phyloP scores from a whole-genome alignment of 2,113 vertebrate species.

The Euleptes europaea region DNA sequence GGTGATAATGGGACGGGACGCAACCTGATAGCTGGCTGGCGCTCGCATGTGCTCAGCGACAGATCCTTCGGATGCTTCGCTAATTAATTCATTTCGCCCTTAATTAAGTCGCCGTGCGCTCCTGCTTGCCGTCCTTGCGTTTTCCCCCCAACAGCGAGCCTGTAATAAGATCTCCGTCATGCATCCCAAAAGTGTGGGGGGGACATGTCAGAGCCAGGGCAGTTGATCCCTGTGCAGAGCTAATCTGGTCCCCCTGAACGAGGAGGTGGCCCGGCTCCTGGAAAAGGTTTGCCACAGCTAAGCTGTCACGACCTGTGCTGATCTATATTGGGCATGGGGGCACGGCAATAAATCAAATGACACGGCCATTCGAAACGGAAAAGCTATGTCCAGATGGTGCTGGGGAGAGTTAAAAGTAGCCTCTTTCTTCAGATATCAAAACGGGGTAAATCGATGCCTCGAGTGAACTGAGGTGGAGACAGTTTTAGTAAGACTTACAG shows the following conservation, averaged over 20 bases:
- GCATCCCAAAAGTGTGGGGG: conserved; percentile 40
- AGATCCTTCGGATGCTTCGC: conserved; percentile 48
- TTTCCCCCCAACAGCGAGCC: conserved; percentile 21
- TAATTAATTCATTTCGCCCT: conserved; percentile 61
- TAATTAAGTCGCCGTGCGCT: conserved; percentile 36
- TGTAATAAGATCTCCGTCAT: conserved; percentile 58
- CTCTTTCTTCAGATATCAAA: conserved; percentile 51
- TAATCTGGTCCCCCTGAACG: conserved; percentile 63
- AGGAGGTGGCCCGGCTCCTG: conserved; percentile 32
- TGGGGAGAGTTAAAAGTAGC: conserved; percentile 34
- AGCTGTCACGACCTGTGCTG: conserved; percentile 42
- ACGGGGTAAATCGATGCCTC: conserved; percentile 49
- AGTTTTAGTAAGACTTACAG: conserved; percentile 50
- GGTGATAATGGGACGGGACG: background rate
- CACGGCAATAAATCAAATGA: conserved; percentile 59
- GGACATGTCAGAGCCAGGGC: conserved; percentile 43
- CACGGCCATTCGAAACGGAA: conserved; percentile 58
- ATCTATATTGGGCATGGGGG: conserved; percentile 50
- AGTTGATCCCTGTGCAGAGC: conserved; percentile 64
- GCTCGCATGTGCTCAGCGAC: background rate
- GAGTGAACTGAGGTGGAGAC: conserved; percentile 34
- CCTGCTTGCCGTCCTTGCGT: conserved; percentile 36
- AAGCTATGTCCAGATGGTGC: conserved; percentile 42
- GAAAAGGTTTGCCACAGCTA: conserved; percentile 35
- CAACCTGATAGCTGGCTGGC: conserved; percentile 49